Percentiles rank a stretch among this genome's conserved stretches.
These are phyloP conservation scores for Leucopternis melanops DNA, from an alignment of 2,113 vertebrate species.

Conservation along the genomic window DNA sequence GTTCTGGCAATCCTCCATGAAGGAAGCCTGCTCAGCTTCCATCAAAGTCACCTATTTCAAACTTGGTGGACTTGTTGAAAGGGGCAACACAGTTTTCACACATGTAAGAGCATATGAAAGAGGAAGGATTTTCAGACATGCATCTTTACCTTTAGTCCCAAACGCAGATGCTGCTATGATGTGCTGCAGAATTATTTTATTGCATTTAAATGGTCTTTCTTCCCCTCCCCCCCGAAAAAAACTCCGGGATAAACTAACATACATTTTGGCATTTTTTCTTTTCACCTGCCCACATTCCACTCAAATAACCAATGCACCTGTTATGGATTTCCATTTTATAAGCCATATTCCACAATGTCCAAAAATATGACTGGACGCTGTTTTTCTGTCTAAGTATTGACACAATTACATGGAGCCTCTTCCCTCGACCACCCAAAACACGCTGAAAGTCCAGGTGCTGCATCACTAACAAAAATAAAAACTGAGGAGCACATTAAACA, in stretches of 20 bases:
- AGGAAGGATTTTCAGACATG: rapidly evolving
- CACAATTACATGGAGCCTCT: neutral
- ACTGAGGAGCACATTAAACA: neutral
- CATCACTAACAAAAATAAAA: neutral
- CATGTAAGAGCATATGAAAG: rapidly evolving
- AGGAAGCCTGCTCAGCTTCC: neutral
- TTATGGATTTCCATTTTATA: neutral
- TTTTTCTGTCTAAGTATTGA: neutral
- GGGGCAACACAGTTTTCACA: neutral
- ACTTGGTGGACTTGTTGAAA: rapidly evolving
- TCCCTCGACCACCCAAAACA: neutral
- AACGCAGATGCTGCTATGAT: neutral
- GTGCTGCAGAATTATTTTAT: neutral
- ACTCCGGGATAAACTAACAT: neutral
- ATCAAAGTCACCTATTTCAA: neutral
- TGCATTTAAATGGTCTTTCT: neutral
- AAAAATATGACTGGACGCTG: rapidly evolving
- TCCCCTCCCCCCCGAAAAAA: neutral
- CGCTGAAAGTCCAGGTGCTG: too few relatives aligned
- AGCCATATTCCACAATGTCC: neutral
- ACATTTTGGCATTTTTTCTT: neutral
- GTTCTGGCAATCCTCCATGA: neutral
- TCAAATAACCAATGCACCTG: neutral
- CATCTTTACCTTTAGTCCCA: neutral
- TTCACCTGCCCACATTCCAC: neutral